phyloP scores from a whole-genome alignment of 2,888 invertebrate genomes.

The Phrixothrix hirtus region DNA sequence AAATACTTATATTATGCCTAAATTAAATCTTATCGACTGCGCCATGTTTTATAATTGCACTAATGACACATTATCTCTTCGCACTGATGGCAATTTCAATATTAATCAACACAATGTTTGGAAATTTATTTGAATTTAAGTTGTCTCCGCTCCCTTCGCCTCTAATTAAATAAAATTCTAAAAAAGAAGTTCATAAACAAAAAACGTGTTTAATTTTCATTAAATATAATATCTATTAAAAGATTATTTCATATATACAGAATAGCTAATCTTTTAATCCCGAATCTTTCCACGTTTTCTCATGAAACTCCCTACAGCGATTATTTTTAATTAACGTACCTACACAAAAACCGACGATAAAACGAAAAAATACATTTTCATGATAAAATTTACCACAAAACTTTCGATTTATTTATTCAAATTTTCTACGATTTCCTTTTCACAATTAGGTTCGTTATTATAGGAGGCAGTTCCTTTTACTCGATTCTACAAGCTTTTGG shows the following conservation, averaged over 20 bases:
- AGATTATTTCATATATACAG: not conserved
- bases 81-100: too few species aligned
- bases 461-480: slow-evolving; percentile 25
- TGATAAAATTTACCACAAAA: slow-evolving; percentile 6
- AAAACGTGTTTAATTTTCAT: not conserved
- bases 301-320: slow-evolving; percentile 1
- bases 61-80: too few species aligned
- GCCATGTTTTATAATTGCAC: too few species aligned
- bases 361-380: slow-evolving; percentile 7
- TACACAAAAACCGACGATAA: slow-evolving; percentile 7
- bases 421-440: slow-evolving; percentile 17
- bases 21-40: too few species aligned
- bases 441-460: slow-evolving; percentile 24
- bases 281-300: slow-evolving; percentile 1
- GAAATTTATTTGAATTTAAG: too few species aligned
- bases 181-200: not conserved
- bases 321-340: slow-evolving; percentile 15
- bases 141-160: too few species aligned
- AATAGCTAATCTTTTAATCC: slow-evolving; percentile 4
- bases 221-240: not conserved
- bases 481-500: slow-evolving; percentile 24
- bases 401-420: slow-evolving; percentile 22
- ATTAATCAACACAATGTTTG: too few species aligned
- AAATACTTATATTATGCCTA: too few species aligned
- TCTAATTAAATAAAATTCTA: not conserved